Conservation (phyloP, 2,888 invertebrate genomes). For the Eilema sororculum region DNA sequence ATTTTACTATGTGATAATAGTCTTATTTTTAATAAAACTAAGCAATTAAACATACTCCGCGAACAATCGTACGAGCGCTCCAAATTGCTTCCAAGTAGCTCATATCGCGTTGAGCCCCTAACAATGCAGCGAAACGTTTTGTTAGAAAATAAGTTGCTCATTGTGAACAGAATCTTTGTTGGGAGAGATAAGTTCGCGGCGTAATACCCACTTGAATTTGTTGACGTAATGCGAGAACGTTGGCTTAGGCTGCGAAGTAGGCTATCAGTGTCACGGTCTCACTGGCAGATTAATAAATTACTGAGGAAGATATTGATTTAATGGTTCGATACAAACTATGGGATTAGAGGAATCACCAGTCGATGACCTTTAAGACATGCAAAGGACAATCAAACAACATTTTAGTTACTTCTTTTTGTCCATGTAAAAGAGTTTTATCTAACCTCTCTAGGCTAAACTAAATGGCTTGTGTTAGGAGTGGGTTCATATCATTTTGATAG, state of each 20-base stretch:
- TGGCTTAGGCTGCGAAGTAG: slow-evolving; percentile 9
- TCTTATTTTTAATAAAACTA: background rate
- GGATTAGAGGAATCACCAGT: background rate
- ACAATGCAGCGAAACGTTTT: slow-evolving; percentile 14
- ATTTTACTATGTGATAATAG: background rate
- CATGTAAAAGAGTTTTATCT: no score
- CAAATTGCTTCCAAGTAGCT: slow-evolving; percentile 9
- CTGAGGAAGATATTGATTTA: background rate
- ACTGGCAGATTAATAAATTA: background rate
- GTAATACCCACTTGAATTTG: slow-evolving; percentile 10
- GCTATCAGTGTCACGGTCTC: slow-evolving; percentile 6
- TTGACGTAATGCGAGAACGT: slow-evolving; percentile 12
- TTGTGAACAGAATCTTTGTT: slow-evolving; percentile 11
- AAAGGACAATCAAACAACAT: no score
- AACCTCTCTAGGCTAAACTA: no score
- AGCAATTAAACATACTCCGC: background rate
- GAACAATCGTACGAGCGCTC: background rate
- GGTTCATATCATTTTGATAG: no score
- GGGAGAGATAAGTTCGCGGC: slow-evolving; percentile 4
- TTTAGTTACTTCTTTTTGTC: no score
- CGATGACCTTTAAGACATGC: background rate
- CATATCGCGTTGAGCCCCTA: slow-evolving; percentile 14
- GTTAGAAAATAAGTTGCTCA: slow-evolving; percentile 11
- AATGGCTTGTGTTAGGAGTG: no score
- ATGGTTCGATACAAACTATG: background rate